Evolutionary conservation across 2,888 invertebrate species (phyloP).

Genomic region (Barypeithes pellucidus): DNA sequence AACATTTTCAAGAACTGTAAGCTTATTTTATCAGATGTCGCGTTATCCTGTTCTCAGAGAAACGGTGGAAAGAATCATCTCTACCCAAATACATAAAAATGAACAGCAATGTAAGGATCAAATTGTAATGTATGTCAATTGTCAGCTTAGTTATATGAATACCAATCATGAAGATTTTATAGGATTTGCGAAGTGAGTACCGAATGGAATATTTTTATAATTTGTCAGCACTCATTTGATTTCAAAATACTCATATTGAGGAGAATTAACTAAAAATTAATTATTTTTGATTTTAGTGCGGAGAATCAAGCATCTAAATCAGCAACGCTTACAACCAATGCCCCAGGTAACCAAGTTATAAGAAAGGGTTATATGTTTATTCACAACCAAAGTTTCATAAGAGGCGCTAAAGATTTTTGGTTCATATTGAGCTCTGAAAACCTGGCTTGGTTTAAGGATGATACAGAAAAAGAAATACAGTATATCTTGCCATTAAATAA

Average conservation of each 20-base stretch:
- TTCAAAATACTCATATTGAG: neutral
- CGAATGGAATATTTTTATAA: too few relatives aligned
- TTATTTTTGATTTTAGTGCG: conserved; percentile 78
- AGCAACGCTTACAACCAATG: conserved; percentile 85
- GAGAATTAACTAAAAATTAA: neutral
- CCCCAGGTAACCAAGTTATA: conserved; percentile 97
- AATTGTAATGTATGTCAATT: conserved; percentile 92
- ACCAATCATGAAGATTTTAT: conserved; percentile 99
- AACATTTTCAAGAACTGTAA: conserved; percentile 1
- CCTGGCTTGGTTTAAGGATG: conserved; percentile 91
- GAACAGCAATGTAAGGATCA: conserved; percentile 98
- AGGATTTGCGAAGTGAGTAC: conserved; percentile 96
- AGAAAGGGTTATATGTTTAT: conserved; percentile 99
- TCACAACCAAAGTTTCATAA: conserved; percentile 99
- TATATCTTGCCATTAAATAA: conserved; percentile 99
- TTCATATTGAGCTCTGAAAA: conserved; percentile 95
- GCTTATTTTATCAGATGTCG: conserved; percentile 81
- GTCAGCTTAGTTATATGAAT: conserved; percentile 98
- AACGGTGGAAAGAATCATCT: conserved; percentile 98
- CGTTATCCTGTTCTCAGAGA: conserved; percentile 98
- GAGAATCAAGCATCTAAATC: conserved; percentile 95
- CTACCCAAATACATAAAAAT: conserved; percentile 91
- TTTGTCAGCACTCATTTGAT: too few relatives aligned
- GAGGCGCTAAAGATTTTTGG: conserved; percentile 99
- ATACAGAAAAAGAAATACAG: conserved; percentile 99